A percentile compares a stretch with the other conserved stretches of the same genome.
Conservation (phyloP, 2,888 invertebrate species). For the Halocaridina rubra region DNA sequence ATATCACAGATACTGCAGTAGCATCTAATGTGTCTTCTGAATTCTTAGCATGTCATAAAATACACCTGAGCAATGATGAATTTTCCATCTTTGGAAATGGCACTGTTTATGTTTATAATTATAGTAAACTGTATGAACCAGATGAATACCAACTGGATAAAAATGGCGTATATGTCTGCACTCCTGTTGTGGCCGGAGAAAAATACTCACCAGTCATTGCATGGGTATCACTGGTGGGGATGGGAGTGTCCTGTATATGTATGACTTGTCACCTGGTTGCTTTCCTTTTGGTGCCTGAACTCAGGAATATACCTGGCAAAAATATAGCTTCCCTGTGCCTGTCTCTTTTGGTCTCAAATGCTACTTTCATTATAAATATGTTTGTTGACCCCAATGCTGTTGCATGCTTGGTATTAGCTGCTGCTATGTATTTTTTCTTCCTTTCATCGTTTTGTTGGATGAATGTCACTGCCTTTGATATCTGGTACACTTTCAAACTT, state of each 20-base stretch:
- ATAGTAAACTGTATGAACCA: background rate
- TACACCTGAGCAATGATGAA: background rate
- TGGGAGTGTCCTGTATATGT: conserved; percentile 70
- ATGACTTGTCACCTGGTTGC: conserved; percentile 69
- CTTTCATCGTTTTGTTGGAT: conserved; percentile 73
- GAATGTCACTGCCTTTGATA: conserved; percentile 72
- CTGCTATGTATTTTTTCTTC: conserved; percentile 71
- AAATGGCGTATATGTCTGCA: conserved; percentile 16
- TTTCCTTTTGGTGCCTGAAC: conserved; percentile 69
- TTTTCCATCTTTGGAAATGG: background rate
- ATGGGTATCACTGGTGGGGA: conserved; percentile 69
- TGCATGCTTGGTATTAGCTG: conserved; percentile 69
- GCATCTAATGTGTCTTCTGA: background rate
- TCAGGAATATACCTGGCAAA: conserved; percentile 72
- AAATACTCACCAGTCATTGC: conserved; percentile 67
- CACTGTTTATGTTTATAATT: background rate
- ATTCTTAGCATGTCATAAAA: conserved; percentile 9
- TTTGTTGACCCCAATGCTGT: conserved; percentile 65
- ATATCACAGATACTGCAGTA: background rate
- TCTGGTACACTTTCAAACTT: conserved; percentile 69
- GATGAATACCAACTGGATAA: background rate
- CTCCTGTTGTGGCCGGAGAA: conserved; percentile 6
- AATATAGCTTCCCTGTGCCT: conserved; percentile 71
- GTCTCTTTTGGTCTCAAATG: conserved; percentile 71
- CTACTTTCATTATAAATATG: conserved; percentile 69